Percentiles rank a stretch among this genome's conserved stretches.
phyloP scores from a whole-genome alignment of 2,888 invertebrate genomes.

The Dastarcus helophoroides region DNA sequence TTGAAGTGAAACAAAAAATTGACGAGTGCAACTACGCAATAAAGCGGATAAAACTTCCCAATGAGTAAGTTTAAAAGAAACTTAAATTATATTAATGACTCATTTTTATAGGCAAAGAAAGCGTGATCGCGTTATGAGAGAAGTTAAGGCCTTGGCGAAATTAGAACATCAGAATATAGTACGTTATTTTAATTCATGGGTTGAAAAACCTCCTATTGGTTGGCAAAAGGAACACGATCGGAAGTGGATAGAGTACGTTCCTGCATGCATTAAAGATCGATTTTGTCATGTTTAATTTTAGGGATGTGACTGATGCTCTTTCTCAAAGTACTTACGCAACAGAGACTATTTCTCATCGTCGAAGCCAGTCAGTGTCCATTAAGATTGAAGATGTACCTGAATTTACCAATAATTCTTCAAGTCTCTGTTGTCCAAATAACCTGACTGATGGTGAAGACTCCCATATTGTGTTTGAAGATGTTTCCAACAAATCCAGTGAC shows the following conservation, averaged over 20 bases:
- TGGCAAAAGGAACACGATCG: slow-evolving; percentile 58
- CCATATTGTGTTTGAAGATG: too few relatives aligned
- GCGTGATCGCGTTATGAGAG: slow-evolving; percentile 74
- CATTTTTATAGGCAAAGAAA: slow-evolving; percentile 4
- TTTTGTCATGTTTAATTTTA: slow-evolving; percentile 8
- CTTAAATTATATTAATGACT: slow-evolving; percentile 2
- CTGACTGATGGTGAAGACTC: too few relatives aligned
- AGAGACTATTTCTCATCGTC: slow-evolving; percentile 6
- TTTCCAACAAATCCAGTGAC: too few relatives aligned
- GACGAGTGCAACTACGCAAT: slow-evolving; percentile 93
- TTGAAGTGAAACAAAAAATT: slow-evolving; percentile 85
- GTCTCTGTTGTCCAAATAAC: too few relatives aligned
- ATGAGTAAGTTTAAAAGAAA: slow-evolving; percentile 40
- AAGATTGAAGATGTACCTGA: too few relatives aligned
- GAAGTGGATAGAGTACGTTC: slow-evolving; percentile 17
- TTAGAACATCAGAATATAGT: slow-evolving; percentile 93
- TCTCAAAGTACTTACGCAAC: too few relatives aligned
- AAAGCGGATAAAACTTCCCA: slow-evolving; percentile 82
- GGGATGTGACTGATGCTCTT: too few relatives aligned
- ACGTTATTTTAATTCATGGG: slow-evolving; percentile 91
- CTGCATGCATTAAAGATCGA: slow-evolving; percentile 2
- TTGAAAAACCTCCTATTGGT: slow-evolving; percentile 78
- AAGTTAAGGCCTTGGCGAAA: slow-evolving; percentile 89
- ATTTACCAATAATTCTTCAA: too few relatives aligned
- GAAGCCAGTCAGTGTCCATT: slow-evolving; percentile 8